Base-by-base conservation (phyloP, 2,797 vertebrate species). In the Apodemus agrarius region DNA sequence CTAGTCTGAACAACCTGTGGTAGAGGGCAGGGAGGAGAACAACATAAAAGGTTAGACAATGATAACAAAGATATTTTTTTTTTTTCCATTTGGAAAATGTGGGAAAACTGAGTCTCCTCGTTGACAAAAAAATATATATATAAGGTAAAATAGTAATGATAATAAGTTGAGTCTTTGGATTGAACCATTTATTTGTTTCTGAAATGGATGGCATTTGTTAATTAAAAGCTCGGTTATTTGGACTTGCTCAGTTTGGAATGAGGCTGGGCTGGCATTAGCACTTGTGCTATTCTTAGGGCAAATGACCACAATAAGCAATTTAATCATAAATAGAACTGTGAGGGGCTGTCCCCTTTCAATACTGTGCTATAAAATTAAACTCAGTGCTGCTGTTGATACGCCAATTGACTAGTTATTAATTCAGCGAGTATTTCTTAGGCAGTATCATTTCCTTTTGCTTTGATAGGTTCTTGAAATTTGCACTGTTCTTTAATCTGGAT, bases 121-220 rank as follows among this genome's bases (percentile, higher is more conserved):
- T 97, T 57, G 82, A 91, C 90, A 90, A 90, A 96, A 95, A 90
- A 40, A n/a, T n/a, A n/a, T n/a, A n/a, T n/a, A n/a, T n/a, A 82
- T 37, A 54, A 37, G 24, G 24, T 46, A 46, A 72, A 72, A n/a
- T 72, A n/a, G 34, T 72, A 21, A 37, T 59, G n/a, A 82, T 49
- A 85, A 49, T 97, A 97, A 92, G 93, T 97, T 89, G 82, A 97
- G 94, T 86, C 84, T 95, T 94, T 96, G 91, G 94, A 96, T 90
- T 79, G 91, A 96, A 92, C 75, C 92, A 86, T 89, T 94, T 93
- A 93, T 85, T 95, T 95, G 93, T 94, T 95, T 96, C 94, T 95
- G 87, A 97, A 97, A 96, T 97, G 96, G 97, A 90, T 94, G 96
- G 75, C 96, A 97, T 97, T 97, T 97, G 94, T 97, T 95, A 94